Evolutionary conservation across 2,113 vertebrate genomes (phyloP).

Genomic region (Pithys albifrons): DNA sequence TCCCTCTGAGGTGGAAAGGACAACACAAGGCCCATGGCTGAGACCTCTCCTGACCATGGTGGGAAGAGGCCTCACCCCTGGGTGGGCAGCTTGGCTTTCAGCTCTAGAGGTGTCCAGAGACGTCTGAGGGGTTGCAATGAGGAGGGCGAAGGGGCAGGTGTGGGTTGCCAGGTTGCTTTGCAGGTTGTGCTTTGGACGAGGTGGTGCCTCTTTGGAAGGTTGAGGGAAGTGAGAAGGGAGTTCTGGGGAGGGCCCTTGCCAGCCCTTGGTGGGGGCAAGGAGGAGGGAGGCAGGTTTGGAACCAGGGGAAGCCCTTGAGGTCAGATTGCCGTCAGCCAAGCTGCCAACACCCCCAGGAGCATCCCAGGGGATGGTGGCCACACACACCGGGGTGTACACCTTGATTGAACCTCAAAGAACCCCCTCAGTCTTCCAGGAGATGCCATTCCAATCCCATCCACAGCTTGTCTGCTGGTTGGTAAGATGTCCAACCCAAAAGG

Average conservation of each 20-base stretch:
- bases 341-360: neutral
- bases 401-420: neutral
- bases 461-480: neutral
- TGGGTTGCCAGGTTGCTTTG: slow-evolving; percentile 25
- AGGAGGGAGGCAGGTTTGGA: slow-evolving; percentile 14
- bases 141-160: neutral
- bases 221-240: neutral
- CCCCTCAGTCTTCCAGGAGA: neutral
- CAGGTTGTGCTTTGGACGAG: neutral
- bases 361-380: neutral
- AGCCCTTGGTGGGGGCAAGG: neutral
- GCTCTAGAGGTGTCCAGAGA: slow-evolving; percentile 3
- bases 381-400: fast-evolving
- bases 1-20: neutral
- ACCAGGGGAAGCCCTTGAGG: slow-evolving; percentile 19
- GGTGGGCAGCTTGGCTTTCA: slow-evolving; percentile 34
- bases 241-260: neutral
- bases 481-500: neutral
- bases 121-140: neutral
- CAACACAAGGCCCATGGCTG: neutral
- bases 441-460: neutral
- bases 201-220: slow-evolving; percentile 36
- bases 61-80: neutral
- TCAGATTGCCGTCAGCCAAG: slow-evolving; percentile 1
- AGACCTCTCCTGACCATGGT: neutral